A percentile compares a stretch with the other conserved stretches of the same genome.
Evolutionary conservation across 2,888 invertebrate species (phyloP).

Genomic region (Apodemia zela): DNA sequence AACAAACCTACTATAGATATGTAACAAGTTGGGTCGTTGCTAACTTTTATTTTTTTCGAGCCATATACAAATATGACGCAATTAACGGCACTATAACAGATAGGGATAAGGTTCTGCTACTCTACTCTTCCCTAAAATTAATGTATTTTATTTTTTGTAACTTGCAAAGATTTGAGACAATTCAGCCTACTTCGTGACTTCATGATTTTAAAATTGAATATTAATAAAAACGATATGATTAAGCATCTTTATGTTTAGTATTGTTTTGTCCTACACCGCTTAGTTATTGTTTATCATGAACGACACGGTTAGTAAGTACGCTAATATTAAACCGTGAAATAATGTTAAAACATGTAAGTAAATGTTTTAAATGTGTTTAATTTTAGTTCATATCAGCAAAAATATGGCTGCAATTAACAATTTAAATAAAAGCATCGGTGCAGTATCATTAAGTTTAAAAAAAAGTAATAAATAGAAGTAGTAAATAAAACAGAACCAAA

Average conservation of each 20-base stretch:
- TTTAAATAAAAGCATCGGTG: constrained; percentile 16
- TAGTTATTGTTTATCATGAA: too few species aligned
- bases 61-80: too few species aligned
- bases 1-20: too few species aligned
- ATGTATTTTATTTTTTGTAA: not conserved
- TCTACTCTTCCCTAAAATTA: too few species aligned
- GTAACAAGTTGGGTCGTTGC: too few species aligned
- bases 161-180: not conserved
- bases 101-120: too few species aligned
- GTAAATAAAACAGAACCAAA: constrained; percentile 53
- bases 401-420: constrained; percentile 8
- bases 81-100: too few species aligned
- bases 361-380: not conserved
- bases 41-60: too few species aligned
- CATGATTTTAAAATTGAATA: not conserved
- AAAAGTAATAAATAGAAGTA: constrained; percentile 30
- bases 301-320: too few species aligned
- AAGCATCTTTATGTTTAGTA: too few species aligned
- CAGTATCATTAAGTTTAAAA: constrained; percentile 27
- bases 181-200: too few species aligned
- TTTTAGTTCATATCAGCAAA: not conserved
- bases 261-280: too few species aligned
- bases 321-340: not conserved
- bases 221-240: not conserved
- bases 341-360: not conserved